phyloP scores from a whole-genome alignment of 2,113 vertebrate genomes.

The Hyaena hyaena region DNA sequence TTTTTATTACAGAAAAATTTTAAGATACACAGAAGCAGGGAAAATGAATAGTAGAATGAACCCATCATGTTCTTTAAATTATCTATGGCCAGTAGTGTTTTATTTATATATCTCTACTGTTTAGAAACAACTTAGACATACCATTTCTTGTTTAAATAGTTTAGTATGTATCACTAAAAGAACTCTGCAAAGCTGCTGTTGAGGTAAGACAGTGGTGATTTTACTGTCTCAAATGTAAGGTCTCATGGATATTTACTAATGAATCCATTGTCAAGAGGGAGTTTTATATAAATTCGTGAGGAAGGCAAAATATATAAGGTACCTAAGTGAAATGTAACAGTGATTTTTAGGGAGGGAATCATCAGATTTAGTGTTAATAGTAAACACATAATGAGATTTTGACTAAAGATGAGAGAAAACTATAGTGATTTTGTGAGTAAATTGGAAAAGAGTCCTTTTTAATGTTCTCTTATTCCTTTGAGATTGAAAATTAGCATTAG shows the following conservation, averaged over 20 bases:
- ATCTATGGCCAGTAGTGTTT: background rate
- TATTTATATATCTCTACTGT: conserved; percentile 18
- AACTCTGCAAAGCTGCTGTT: background rate
- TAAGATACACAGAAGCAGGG: background rate
- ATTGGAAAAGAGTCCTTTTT: conserved; percentile 8
- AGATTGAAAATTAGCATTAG: conserved; percentile 6
- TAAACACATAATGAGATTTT: background rate
- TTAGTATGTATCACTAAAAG: background rate
- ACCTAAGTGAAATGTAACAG: background rate
- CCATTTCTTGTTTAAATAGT: conserved; percentile 32
- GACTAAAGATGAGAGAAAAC: background rate
- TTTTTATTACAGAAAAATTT: background rate
- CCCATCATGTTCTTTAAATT: background rate
- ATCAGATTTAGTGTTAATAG: background rate
- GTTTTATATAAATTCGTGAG: background rate
- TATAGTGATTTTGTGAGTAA: background rate
- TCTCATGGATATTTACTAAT: conserved; percentile 33
- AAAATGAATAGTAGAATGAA: background rate
- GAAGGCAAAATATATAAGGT: background rate
- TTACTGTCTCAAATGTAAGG: background rate
- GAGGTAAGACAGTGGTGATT: background rate
- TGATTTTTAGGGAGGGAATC: background rate
- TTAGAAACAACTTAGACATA: conserved; percentile 34
- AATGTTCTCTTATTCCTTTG: conserved; percentile 7
- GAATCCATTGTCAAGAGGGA: conserved; percentile 28